Evolutionary conservation across 1,140 invertebrate species (phyloP).

Genomic region (Drosophila obscura): DNA sequence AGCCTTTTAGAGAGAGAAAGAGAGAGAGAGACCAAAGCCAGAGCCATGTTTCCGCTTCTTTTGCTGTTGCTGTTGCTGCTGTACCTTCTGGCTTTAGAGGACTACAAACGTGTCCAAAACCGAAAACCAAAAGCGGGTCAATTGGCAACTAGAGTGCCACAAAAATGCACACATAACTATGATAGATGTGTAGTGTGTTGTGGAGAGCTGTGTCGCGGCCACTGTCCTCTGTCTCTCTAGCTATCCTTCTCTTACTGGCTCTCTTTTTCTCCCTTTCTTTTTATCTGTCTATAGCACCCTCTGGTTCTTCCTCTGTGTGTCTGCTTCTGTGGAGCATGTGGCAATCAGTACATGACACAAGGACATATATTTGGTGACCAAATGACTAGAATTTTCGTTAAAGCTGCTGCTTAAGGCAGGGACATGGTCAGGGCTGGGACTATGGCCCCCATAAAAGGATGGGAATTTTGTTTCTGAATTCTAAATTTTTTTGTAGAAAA

Average conservation of each 20-base stretch:
- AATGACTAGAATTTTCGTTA: not conserved
- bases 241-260: too few species aligned
- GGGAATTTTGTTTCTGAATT: not conserved
- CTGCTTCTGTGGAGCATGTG: constrained; percentile 21
- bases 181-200: constrained; percentile 60
- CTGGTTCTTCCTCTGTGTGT: too few species aligned
- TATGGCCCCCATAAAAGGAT: not conserved
- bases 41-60: constrained; percentile 15
- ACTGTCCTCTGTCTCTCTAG: constrained; percentile 4
- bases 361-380: constrained; percentile 33
- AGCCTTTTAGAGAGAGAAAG: constrained; percentile 52
- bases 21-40: constrained; percentile 1
- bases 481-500: too few species aligned
- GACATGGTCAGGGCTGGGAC: not conserved
- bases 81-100: too few species aligned
- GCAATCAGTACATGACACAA: constrained; percentile 40
- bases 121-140: constrained; percentile 62
- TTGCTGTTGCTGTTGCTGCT: too few species aligned
- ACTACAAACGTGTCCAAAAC: not conserved
- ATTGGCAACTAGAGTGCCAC: constrained; percentile 77
- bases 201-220: constrained; percentile 19
- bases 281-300: not conserved
- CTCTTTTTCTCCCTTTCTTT: constrained; percentile 1
- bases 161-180: constrained; percentile 81
- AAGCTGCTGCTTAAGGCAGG: too few species aligned